Base-by-base conservation (phyloP, 2,113 vertebrate genomes). In the Plotosus lineatus region DNA sequence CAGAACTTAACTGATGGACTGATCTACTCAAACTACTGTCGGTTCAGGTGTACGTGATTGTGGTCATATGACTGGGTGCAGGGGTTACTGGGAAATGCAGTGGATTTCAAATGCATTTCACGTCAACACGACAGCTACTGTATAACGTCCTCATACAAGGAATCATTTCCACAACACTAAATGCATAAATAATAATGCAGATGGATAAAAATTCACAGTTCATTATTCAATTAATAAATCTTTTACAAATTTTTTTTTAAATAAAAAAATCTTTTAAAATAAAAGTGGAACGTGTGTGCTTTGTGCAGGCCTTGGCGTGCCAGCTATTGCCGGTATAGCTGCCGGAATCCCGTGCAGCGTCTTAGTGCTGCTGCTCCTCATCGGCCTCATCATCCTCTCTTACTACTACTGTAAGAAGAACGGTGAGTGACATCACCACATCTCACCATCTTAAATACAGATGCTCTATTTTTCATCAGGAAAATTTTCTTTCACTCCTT, bases 281-380 rank as follows among this genome's bases (percentile, higher is more conserved):
- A 31, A 31, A 63, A 12, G 15, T 1, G 7, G 0, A 23, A 1
- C 81, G 38, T 80, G n/a, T 56, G 31, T 58, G 3, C 40, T 23
- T 33, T 19, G 46, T 84, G 33, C 26, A 3, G 91, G 91, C 5
- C 83, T 93, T 60, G 92, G 90, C 23, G 82, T 82, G 0, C 15
- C 90, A 0, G 90, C 90, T 73, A 88, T 93, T 14, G 87, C 89
- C 55, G 92, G 90, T n/a, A 85, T 94, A 3, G 91, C 92, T 71
- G 91, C 91, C 17, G 93, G 92, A 53, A 89, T 93, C 83, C 92
- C 93, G 4, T 92, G 89, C 31, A 78, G 85, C 23, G 10, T 94
- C 17, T 51, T 94, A n/a, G 40, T 90, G 63, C 79, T 93, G 21
- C 1, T 90, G 14, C 69, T 93, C 66, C 23, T 91, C 44, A 5